phyloP scores from a whole-genome alignment of 2,113 vertebrate genomes.

The Telmatochromis sp. region DNA sequence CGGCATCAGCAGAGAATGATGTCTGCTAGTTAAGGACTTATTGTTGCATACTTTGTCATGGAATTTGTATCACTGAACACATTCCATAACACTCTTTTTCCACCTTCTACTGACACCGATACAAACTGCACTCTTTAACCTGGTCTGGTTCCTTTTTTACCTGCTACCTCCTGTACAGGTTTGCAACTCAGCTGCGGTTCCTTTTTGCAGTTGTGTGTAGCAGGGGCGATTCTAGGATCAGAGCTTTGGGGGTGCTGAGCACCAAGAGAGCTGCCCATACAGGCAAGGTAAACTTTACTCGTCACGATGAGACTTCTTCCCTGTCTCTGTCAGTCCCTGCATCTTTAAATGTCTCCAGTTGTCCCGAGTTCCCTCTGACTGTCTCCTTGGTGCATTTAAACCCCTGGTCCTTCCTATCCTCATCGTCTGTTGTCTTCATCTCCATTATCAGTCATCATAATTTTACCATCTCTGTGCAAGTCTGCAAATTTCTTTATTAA shows the following conservation, averaged over 20 bases:
- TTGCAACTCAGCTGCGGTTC: neutral
- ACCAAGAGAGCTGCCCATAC: neutral
- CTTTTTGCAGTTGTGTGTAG: neutral
- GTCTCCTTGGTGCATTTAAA: neutral
- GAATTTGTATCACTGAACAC: neutral
- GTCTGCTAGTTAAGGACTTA: neutral
- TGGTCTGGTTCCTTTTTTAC: neutral
- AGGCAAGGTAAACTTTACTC: neutral
- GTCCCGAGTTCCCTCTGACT: neutral
- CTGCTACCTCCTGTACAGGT: neutral
- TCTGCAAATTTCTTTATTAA: too few relatives aligned
- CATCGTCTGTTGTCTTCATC: too few relatives aligned
- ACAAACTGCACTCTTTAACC: neutral
- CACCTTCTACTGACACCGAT: neutral
- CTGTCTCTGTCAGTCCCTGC: neutral
- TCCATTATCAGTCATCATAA: too few relatives aligned
- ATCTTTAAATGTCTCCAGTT: neutral
- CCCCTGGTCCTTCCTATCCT: neutral
- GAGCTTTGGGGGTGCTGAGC: neutral
- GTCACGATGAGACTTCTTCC: neutral
- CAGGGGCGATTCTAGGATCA: neutral
- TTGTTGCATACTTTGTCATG: neutral
- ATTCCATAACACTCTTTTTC: neutral
- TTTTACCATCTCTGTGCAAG: too few relatives aligned
- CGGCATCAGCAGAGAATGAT: neutral